Base-by-base conservation (phyloP, 1,140 invertebrate genomes). In the Drosophila kikkawai region DNA sequence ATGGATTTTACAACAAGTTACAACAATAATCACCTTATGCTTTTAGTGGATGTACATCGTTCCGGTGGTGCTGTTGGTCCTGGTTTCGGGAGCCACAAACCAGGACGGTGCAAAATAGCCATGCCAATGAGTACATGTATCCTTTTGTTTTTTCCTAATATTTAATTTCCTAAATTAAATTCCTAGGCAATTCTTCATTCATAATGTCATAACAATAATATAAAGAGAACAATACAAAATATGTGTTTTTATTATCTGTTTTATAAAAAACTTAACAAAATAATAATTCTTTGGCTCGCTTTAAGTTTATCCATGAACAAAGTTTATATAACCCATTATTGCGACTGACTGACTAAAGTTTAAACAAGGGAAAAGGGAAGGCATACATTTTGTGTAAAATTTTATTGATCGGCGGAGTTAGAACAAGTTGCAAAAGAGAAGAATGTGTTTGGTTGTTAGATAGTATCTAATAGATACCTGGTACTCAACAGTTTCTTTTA, bases 41-140 rank as follows among this genome's bases (percentile, higher is more conserved):
- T 83, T 83, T 77, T 94, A 98, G 97, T 99, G 98, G 98, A 98
- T 98, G 97, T 98, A 98, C 92, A 98, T 98, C 83, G 95, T 99
- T 41, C 97, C 97, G 5, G 95, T 97, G 41, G 95, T 97, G 22
- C 95, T 99, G 59, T 95, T 98, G 82, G 94, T 98, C 57, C 94
- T 98, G 77, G 94, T 99, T 60, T 96, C 97, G 63, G 96, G 97
- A 41, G 97, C 96, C 13, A 94, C 95, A 17, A 97, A 97, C 93
- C 97, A 96, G 45, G 97, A 97, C 83, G 94, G 94, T 80, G 75
- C 82, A 12, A 92, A 92, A 83, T 92, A 90, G 45, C 50, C 32
- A 41, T 47, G 19, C 6, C 37, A 51, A n/a, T 17, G 6, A 19
- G 37, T 55, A 45, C 39, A 36, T 22, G 11, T 11, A 13, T 9